Percentiles rank a stretch among this genome's conserved stretches.
Conservation (phyloP, 2,888 invertebrate species). For the Drosophila longiperda region DNA sequence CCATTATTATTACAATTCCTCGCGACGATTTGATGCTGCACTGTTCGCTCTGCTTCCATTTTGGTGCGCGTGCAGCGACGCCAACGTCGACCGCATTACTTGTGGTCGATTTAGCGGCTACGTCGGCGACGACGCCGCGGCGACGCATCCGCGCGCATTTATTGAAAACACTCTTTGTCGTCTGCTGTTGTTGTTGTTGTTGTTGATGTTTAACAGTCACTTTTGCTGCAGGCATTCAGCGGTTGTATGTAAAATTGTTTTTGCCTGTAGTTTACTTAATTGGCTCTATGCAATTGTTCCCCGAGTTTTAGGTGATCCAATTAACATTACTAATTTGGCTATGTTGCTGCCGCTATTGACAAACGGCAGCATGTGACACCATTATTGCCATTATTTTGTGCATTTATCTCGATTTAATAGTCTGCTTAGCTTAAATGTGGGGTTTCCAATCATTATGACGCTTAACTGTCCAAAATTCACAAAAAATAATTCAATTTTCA, state of each 20-base stretch:
- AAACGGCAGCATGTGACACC: conserved; percentile 42
- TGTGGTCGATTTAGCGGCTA: conserved; percentile 34
- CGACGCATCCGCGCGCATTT: conserved; percentile 57
- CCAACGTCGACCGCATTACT: conserved; percentile 45
- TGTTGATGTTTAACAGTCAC: conserved; percentile 58
- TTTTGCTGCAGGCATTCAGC: conserved; percentile 71
- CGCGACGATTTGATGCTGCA: conserved; percentile 31
- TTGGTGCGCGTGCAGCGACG: conserved; percentile 20
- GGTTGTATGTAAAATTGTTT: conserved; percentile 54
- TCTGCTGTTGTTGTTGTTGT: conserved; percentile 27
- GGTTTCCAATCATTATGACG: not conserved
- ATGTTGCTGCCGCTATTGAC: conserved; percentile 19
- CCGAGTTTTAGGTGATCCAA: not conserved
- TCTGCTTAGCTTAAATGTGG: conserved; percentile 12
- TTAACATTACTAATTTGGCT: not conserved
- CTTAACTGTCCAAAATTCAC: not conserved
- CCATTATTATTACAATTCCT: conserved; percentile 70
- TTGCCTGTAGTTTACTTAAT: conserved; percentile 42
- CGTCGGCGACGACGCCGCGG: conserved; percentile 61
- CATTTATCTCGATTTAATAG: not conserved
- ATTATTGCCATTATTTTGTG: conserved; percentile 30
- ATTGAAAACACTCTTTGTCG: conserved; percentile 49
- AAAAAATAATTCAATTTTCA: not conserved
- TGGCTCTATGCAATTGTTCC: conserved; percentile 1
- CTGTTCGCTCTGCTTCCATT: conserved; percentile 3